These are phyloP conservation scores for Falco rusticolus DNA, from an alignment of 2,797 vertebrate species.

Conservation along the genomic window DNA sequence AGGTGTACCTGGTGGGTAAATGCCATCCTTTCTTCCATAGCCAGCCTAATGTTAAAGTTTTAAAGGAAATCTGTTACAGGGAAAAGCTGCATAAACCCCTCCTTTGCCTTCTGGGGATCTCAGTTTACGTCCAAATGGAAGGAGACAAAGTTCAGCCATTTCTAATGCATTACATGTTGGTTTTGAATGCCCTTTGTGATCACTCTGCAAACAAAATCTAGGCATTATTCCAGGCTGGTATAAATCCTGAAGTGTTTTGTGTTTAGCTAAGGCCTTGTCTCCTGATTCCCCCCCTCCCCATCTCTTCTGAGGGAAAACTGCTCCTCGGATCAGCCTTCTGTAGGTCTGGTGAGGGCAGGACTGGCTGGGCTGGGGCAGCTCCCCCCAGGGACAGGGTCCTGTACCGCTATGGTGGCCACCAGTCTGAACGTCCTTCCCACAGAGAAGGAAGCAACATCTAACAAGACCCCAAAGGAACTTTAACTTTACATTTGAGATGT, in stretches of 20 bases:
- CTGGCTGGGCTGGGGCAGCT: not conserved
- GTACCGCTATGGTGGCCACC: accelerated
- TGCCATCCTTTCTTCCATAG: not conserved
- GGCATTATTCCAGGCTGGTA: not conserved
- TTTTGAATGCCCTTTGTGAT: not conserved
- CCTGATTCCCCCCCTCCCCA: accelerated
- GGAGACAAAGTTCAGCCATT: not conserved
- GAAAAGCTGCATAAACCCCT: not conserved
- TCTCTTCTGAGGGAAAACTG: not conserved
- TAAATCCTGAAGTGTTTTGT: not conserved
- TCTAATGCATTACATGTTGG: not conserved
- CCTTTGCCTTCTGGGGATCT: not conserved
- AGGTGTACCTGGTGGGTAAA: not conserved
- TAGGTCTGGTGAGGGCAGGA: not conserved
- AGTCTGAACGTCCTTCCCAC: not conserved
- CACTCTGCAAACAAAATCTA: not conserved
- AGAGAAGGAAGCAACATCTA: not conserved
- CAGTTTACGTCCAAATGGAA: not conserved
- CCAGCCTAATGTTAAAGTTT: not conserved
- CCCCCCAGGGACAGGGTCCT: too few species aligned
- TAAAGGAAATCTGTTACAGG: not conserved
- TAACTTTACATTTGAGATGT: not conserved
- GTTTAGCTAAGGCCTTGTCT: not conserved
- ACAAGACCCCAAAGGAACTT: not conserved
- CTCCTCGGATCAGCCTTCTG: not conserved